Evolutionary conservation across 2,113 vertebrate genomes (phyloP).

Genomic region (Etia nguti): DNA sequence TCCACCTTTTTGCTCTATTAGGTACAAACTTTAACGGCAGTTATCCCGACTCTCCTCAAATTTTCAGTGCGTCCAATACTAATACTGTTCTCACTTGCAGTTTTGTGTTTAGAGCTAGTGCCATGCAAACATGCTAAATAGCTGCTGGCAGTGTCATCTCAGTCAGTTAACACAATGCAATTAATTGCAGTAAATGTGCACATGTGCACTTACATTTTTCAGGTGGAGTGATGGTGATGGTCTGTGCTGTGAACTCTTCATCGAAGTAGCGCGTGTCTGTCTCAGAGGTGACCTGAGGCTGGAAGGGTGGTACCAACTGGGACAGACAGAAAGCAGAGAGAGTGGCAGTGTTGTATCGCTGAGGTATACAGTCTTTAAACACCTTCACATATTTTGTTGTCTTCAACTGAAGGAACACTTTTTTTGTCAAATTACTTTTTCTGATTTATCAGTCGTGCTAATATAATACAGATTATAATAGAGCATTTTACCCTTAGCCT

Average conservation of each 20-base stretch:
- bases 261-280: constrained; percentile 79
- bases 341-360: neutral
- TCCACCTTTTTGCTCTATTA: neutral
- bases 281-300: constrained; percentile 74
- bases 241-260: constrained; percentile 79
- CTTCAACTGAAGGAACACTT: neutral
- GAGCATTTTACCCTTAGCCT: neutral
- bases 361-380: neutral
- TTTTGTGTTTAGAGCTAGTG: neutral
- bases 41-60: neutral
- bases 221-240: constrained; percentile 78
- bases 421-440: neutral
- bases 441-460: neutral
- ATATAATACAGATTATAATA: neutral
- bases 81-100: neutral
- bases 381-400: neutral
- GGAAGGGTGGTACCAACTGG: constrained; percentile 72
- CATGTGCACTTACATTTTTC: constrained; percentile 59
- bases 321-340: neutral
- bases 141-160: neutral
- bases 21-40: neutral
- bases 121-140: neutral
- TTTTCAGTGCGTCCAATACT: neutral
- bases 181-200: neutral
- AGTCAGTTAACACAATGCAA: neutral